A percentile compares a stretch with the other conserved stretches of the same genome.
phyloP scores from a whole-genome alignment of 2,113 vertebrate genomes.

The Xenopus borealis region DNA sequence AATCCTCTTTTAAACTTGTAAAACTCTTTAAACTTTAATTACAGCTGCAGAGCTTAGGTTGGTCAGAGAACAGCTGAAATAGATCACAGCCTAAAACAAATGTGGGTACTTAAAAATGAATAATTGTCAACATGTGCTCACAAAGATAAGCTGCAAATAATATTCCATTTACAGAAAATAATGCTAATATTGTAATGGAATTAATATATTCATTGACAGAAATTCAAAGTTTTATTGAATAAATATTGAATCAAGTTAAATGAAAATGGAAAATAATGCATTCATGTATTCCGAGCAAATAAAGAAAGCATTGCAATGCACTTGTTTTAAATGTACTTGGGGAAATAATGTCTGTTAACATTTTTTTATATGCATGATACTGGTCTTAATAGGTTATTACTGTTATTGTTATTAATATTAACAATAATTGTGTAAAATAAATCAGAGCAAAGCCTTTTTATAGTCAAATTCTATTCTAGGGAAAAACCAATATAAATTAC shows the following conservation, averaged over 20 bases:
- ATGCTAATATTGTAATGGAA: not conserved
- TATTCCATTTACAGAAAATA: constrained; percentile 4
- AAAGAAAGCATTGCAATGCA: not conserved
- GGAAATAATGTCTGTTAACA: not conserved
- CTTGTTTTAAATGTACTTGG: not conserved
- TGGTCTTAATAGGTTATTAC: too few relatives aligned
- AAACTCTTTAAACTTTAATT: not conserved
- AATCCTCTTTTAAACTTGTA: too few relatives aligned
- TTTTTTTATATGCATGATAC: too few relatives aligned
- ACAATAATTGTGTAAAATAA: too few relatives aligned
- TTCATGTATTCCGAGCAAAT: not conserved
- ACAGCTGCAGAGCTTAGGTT: not conserved
- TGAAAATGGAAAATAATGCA: constrained; percentile 1
- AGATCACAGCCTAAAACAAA: not conserved
- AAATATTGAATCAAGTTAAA: constrained; percentile 1
- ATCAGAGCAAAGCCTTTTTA: too few relatives aligned
- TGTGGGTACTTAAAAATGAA: not conserved
- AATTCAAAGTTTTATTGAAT: not conserved
- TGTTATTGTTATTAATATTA: too few relatives aligned
- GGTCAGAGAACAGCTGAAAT: not conserved
- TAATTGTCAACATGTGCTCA: not conserved
- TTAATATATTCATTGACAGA: not conserved
- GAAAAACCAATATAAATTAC: too few relatives aligned
- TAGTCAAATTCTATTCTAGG: too few relatives aligned
- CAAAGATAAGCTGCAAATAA: not conserved